Base-by-base conservation (phyloP, 1,140 invertebrate species). In the Cardiocondyla obscurior region DNA sequence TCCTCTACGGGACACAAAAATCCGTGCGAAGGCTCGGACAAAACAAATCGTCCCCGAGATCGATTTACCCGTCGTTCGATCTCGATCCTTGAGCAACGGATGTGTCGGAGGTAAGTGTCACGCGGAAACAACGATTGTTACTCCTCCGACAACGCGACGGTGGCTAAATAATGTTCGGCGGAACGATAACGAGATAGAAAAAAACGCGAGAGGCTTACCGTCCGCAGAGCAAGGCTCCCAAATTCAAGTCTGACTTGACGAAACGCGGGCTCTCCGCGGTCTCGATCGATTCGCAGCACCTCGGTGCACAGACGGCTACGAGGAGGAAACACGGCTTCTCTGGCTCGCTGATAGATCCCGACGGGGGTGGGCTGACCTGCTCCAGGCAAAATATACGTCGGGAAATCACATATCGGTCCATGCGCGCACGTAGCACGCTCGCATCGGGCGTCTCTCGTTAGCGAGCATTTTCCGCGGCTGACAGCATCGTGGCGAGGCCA, bases 371-470 rank as follows among this genome's bases (percentile, higher is more conserved):
- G 53, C 6, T 28, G 25, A 33, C 14, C n/a, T 22, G 25, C 44
- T 81, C 30, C n/a, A 42, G 33, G 25, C 64, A n/a, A 28, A 44
- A 33, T 16, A 30, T 57, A 76, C 55, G 19, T 46, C 39, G 39
- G 39, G 33, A 64, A 58, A n/a, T 64, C 62, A 53, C 53, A 81
- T 87, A 88, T 67, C 81, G 60, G 82, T 36, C 70, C 70, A 55
- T 33, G 65, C 77, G 77, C 53, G 53, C 57, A 79, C 82, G 57
- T 58, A 39, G 65, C 30, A 76, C 72, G 57, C 60, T 74, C 67
- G 77, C 69, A 81, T 77, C 79, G 85, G 83, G 86, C 83, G 88
- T 85, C 89, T 89, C 89, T 91, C 85, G 82, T 91, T 77, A 91
- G 85, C 83, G 83, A 86, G 67, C 87, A 81, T 85, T 86, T 86